These are phyloP conservation scores for Sylvia borin DNA, from an alignment of 2,797 vertebrate species.

Conservation along the genomic window DNA sequence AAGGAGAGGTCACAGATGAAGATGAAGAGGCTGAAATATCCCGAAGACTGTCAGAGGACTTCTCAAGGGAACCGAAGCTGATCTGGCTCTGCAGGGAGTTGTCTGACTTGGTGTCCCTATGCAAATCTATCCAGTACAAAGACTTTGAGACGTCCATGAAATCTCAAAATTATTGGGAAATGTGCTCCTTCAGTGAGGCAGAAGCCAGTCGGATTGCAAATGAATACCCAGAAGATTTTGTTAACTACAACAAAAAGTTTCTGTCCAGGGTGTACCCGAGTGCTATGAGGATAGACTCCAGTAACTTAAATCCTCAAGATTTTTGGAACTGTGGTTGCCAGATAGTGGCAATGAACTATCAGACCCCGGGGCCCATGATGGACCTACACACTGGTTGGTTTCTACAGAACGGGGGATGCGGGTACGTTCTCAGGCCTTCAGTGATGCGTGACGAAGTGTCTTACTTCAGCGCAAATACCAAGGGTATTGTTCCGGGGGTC, in stretches of 20 bases:
- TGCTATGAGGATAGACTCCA: slow-evolving; percentile 94
- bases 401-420: slow-evolving; percentile 91
- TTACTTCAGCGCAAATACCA: slow-evolving; percentile 96
- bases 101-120: slow-evolving; percentile 88
- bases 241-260: slow-evolving; percentile 94
- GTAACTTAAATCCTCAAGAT: slow-evolving; percentile 95
- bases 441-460: slow-evolving; percentile 96
- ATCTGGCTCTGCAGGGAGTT: slow-evolving; percentile 89
- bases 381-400: slow-evolving; percentile 96
- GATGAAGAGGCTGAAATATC: slow-evolving; percentile 91
- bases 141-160: slow-evolving; percentile 81
- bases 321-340: slow-evolving; percentile 99
- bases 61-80: slow-evolving; percentile 83
- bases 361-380: slow-evolving; percentile 96
- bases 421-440: slow-evolving; percentile 91
- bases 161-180: slow-evolving; percentile 85
- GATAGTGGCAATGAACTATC: slow-evolving; percentile 96
- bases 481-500: slow-evolving; percentile 94
- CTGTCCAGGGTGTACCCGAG: slow-evolving; percentile 92
- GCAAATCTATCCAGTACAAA: slow-evolving; percentile 77
- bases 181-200: slow-evolving; percentile 93
- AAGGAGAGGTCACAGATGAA: slow-evolving; percentile 96
- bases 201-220: slow-evolving; percentile 91
- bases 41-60: slow-evolving; percentile 75
- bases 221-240: slow-evolving; percentile 94